Conservation (phyloP, 1,140 invertebrate species). For the Cydia splendana region DNA sequence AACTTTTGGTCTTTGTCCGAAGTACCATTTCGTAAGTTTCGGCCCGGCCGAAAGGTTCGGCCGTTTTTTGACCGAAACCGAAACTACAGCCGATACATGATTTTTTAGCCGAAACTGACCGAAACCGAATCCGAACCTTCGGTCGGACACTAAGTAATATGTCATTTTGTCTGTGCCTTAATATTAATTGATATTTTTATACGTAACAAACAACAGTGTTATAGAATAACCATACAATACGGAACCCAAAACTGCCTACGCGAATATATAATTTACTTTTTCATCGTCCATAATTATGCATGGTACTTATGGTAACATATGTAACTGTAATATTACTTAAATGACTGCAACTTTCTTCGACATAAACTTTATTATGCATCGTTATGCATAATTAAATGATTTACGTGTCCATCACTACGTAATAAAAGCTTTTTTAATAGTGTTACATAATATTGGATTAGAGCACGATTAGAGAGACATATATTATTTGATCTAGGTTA, state of each 20-base stretch:
- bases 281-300: not conserved
- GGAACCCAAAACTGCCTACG: not conserved
- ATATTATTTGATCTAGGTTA: conserved; percentile 26
- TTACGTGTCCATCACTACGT: not conserved
- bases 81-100: too few relatives aligned
- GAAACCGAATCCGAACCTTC: too few relatives aligned
- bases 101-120: too few relatives aligned
- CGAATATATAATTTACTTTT: not conserved
- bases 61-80: too few relatives aligned
- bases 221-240: not conserved
- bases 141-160: too few relatives aligned
- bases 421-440: conserved; percentile 22
- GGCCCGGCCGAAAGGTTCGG: too few relatives aligned
- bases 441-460: not conserved
- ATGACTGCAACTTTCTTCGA: conserved; percentile 16
- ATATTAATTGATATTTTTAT: too few relatives aligned
- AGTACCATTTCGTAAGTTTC: too few relatives aligned
- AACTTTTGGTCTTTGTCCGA: too few relatives aligned
- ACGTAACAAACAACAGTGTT: too few relatives aligned
- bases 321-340: not conserved
- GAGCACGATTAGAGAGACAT: too few relatives aligned
- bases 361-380: conserved; percentile 22
- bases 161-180: too few relatives aligned
- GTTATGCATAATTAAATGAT: conserved; percentile 14
- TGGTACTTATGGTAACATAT: not conserved